Base-by-base conservation (phyloP, 2,888 invertebrate species). In the Andrena praecox region DNA sequence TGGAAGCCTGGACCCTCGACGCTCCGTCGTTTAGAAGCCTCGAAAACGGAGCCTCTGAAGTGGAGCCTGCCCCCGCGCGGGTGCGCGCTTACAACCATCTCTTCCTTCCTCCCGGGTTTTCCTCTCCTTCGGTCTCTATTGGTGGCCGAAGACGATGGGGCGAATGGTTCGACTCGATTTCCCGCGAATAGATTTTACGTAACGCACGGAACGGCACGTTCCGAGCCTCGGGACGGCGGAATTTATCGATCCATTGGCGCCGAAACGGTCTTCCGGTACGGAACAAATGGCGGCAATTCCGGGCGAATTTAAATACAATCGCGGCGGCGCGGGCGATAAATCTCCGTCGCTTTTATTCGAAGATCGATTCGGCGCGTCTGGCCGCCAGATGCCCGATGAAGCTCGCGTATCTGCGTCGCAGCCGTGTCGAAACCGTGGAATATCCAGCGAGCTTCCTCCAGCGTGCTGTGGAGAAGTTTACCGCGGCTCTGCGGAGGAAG, bases 221-320 rank as follows among this genome's bases (percentile, higher is more conserved):
- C 77, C 63, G 27, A 7, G 31, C 56, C 42, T 64, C 78, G 78
- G 48, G 60, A 35, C 73, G 52, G 77, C 56, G 62, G 77, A 77
- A 77, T 84, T 84, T 80, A 84, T 84, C 80, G 84, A 80, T 70
- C 63, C 84, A 73, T 80, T 72, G 84, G 70, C 84, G 67, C 70
- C 72, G 72, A 68, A 64, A 35, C 27, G 67, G 56, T 24, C 80
- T 80, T 80, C 80, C 80, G 84, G 76, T 63, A 33, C 59, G 67
- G 48, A 80, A 83, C 77, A 70, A 84, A 84, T 78, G 75, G 77
- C 59, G 63, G 77, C 85, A 77, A 82, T 85, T 85, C 72, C 42
- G 62, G 63, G 7, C 33, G 68, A 85, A 89, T 89, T 89, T 87
- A 80, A 89, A 89, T 89, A 89, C 88, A 89, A 89, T 89, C 83